These are phyloP conservation scores for Monochamus saltuarius DNA, from an alignment of 1,140 invertebrate genomes.

Conservation along the genomic window DNA sequence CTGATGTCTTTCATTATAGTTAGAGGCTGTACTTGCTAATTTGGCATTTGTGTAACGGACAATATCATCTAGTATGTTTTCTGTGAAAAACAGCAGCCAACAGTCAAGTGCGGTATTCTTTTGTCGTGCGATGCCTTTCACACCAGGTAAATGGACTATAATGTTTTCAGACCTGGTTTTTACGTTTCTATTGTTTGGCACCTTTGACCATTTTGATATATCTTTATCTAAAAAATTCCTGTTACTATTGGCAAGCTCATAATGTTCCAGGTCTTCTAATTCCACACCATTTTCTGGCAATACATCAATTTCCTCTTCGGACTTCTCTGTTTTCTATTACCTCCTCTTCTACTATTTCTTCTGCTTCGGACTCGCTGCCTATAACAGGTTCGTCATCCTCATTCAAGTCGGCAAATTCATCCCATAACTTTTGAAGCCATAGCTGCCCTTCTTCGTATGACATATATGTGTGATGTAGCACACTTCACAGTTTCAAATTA, in stretches of 20 bases:
- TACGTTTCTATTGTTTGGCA: constrained; percentile 16
- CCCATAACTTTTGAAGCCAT: no score
- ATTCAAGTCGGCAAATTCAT: neutral
- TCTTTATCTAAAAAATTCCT: constrained; percentile 12
- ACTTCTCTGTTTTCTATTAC: constrained; percentile 9
- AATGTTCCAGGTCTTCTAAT: neutral
- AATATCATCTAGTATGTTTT: no score
- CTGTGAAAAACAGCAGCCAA: no score
- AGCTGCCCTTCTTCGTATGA: constrained; percentile 16
- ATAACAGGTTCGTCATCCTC: constrained; percentile 14
- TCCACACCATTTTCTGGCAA: constrained; percentile 3
- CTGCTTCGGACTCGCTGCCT: constrained; percentile 21
- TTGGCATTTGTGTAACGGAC: no score
- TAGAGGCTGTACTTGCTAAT: no score
- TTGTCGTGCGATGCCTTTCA: constrained; percentile 9
- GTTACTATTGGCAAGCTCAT: neutral
- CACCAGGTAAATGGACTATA: constrained; percentile 21
- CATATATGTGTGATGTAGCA: constrained; percentile 10
- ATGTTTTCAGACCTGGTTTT: constrained; percentile 21
- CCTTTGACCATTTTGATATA: constrained; percentile 20
- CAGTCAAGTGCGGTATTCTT: constrained; percentile 6
- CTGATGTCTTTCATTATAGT: no score
- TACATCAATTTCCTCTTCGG: constrained; percentile 7
- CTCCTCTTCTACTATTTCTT: constrained; percentile 10
- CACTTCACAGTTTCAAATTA: neutral